Evolutionary conservation across 2,797 vertebrate species (phyloP).

Genomic region (Urosaurus nigricauda): DNA sequence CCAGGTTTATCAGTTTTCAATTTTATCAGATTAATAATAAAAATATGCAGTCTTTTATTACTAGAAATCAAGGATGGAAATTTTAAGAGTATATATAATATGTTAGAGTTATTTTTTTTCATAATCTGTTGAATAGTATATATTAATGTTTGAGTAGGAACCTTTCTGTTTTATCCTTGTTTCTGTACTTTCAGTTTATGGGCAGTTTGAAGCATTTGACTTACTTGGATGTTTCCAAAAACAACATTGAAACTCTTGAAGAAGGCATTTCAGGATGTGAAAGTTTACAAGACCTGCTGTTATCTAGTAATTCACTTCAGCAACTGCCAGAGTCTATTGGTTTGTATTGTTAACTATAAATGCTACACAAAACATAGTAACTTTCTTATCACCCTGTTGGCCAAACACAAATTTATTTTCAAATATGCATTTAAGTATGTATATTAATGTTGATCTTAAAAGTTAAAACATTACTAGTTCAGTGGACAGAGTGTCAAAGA

Average conservation of each 20-base stretch:
- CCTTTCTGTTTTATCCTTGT: constrained; percentile 37
- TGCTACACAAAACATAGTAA: not conserved
- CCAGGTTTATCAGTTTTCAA: not conserved
- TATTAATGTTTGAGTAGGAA: constrained; percentile 39
- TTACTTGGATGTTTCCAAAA: constrained; percentile 97
- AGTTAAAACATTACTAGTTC: not conserved
- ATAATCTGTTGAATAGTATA: not conserved
- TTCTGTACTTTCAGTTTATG: constrained; percentile 84
- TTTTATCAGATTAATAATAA: not conserved
- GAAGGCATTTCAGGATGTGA: constrained; percentile 96
- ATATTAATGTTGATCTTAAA: not conserved
- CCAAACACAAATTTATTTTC: not conserved
- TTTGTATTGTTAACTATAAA: constrained; percentile 75
- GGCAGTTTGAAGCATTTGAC: constrained; percentile 93
- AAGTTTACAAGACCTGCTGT: constrained; percentile 92
- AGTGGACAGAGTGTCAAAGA: not conserved
- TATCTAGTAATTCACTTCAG: constrained; percentile 95
- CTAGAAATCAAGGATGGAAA: not conserved
- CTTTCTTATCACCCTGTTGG: not conserved
- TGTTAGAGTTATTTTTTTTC: not conserved
- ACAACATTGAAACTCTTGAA: constrained; percentile 95
- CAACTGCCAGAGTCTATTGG: constrained; percentile 95
- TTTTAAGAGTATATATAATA: not conserved
- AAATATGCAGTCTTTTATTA: not conserved
- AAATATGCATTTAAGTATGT: not conserved